phyloP scores from a whole-genome alignment of 2,888 invertebrate species.

The Plemyria rubiginata region DNA sequence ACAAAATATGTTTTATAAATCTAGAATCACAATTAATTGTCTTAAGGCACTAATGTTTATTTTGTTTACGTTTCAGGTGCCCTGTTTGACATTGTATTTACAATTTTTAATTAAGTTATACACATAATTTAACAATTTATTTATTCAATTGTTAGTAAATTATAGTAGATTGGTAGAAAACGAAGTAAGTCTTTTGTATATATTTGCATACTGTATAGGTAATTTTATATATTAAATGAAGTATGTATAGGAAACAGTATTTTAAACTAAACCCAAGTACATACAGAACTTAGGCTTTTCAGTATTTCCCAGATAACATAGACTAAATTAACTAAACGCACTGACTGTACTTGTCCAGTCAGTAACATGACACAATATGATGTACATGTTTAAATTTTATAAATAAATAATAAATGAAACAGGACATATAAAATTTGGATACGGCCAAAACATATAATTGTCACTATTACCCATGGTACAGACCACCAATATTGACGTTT shows the following conservation, averaged over 20 bases:
- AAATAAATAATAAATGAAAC: too few species aligned
- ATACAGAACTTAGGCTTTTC: too few species aligned
- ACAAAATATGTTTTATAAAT: constrained; percentile 31
- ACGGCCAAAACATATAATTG: too few species aligned
- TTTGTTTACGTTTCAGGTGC: constrained; percentile 64
- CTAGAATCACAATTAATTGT: constrained; percentile 73
- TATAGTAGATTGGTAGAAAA: constrained; percentile 5
- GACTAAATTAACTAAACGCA: too few species aligned
- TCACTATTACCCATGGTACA: too few species aligned
- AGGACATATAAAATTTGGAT: too few species aligned
- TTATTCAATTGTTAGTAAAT: not conserved
- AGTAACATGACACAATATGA: too few species aligned
- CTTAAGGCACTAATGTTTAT: constrained; percentile 68
- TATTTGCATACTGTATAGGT: not conserved
- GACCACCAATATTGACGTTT: too few species aligned
- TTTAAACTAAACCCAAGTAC: too few species aligned
- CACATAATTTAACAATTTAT: not conserved
- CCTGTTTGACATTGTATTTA: constrained; percentile 42
- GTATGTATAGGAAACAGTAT: not conserved
- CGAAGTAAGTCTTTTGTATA: constrained; percentile 3
- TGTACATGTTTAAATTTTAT: too few species aligned
- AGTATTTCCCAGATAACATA: too few species aligned
- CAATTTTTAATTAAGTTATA: constrained; percentile 9
- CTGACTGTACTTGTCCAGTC: too few species aligned
- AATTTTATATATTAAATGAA: constrained; percentile 10